A percentile compares a stretch with the other conserved stretches of the same genome.
These are phyloP conservation scores for Monoplex corrugatus DNA, from an alignment of 2,888 invertebrate genomes.

Conservation along the genomic window DNA sequence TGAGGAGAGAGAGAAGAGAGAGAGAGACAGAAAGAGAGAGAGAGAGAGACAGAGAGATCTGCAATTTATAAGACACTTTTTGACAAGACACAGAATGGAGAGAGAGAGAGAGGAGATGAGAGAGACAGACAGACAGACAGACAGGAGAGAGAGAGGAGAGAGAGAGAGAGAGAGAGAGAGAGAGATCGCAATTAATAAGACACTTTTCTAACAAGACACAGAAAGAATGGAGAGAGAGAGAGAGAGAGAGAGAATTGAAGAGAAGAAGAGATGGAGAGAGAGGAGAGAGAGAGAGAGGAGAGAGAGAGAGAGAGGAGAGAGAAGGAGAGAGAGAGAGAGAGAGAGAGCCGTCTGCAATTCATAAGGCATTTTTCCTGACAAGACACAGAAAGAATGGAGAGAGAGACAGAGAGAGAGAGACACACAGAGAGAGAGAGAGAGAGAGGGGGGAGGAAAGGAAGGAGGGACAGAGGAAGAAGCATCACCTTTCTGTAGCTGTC, in stretches of 20 bases:
- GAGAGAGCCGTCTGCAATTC: neutral
- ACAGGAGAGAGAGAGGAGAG: too few relatives aligned
- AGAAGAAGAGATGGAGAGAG: too few relatives aligned
- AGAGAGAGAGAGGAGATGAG: neutral
- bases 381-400: neutral
- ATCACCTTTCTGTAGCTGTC: constrained; percentile 96
- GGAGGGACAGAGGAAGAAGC: neutral
- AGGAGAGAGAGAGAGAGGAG: too few relatives aligned
- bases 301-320: neutral
- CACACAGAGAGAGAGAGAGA: neutral
- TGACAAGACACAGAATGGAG: neutral
- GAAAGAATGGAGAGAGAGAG: neutral
- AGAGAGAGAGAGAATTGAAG: too few relatives aligned
- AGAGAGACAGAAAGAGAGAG: neutral
- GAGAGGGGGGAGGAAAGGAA: neutral
- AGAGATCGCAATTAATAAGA: too few relatives aligned
- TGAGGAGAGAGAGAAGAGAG: neutral
- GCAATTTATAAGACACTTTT: too few relatives aligned
- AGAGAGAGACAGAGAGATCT: too few relatives aligned
- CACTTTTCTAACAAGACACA: too few relatives aligned
- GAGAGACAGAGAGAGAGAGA: neutral
- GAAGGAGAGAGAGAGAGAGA: neutral
- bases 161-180: neutral
- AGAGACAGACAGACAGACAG: too few relatives aligned
- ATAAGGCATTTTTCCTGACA: neutral